A percentile compares a stretch with the other conserved stretches of the same genome.
Evolutionary conservation across 2,113 vertebrate species (phyloP).

Genomic region (Sus scrofa): DNA sequence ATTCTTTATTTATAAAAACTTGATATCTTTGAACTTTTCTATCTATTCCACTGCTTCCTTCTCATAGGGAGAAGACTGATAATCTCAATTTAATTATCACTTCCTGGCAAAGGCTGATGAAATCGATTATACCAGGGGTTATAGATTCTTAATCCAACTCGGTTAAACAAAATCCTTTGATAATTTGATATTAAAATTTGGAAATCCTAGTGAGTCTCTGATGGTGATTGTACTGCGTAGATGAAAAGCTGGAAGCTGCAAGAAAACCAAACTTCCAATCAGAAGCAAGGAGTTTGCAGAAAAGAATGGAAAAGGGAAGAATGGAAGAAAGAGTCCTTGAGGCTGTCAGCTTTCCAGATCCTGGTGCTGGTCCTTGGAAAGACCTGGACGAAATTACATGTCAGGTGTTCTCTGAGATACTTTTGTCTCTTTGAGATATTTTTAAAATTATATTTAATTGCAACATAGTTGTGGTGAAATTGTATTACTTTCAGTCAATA

Average conservation of each 20-base stretch:
- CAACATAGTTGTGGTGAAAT: background rate
- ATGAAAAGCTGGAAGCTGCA: background rate
- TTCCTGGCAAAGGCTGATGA: background rate
- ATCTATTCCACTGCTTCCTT: background rate
- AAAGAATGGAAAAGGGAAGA: background rate
- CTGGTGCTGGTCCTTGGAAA: background rate
- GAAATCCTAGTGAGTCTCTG: background rate
- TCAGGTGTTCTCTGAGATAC: background rate
- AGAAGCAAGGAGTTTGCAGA: background rate
- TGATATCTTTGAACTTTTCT: background rate
- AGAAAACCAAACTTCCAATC: conserved; percentile 6
- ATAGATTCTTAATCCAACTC: background rate
- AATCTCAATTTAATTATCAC: background rate
- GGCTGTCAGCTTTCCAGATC: background rate
- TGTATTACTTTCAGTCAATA: background rate
- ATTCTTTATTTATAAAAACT: background rate
- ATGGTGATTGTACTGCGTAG: background rate
- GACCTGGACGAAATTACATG: background rate
- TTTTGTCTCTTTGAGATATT: background rate
- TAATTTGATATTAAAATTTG: background rate
- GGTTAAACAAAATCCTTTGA: background rate
- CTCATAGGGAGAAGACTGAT: background rate
- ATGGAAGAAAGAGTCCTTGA: background rate
- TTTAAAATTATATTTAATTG: background rate
- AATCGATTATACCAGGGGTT: background rate